Base-by-base conservation (phyloP, 2,797 vertebrate species). In the Hybognathus amarus region DNA sequence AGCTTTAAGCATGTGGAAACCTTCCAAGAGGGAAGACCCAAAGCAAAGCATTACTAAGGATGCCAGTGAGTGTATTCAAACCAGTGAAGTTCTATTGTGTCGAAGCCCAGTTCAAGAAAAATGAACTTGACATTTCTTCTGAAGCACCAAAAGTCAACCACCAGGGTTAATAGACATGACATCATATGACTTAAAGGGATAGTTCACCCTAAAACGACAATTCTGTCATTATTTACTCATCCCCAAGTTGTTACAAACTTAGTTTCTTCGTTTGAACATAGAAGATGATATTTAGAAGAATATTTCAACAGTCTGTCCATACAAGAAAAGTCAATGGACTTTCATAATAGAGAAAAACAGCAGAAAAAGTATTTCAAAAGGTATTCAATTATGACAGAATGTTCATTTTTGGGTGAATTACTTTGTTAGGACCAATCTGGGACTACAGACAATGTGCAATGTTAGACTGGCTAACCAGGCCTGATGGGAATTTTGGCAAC, bases 391-490 rank as follows among this genome's bases (percentile, higher is more conserved):
- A 20, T 27, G 12, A 27, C 17, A 73, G 18, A 52, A 74, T n/a
- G 33, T 22, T 52, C 2, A 22, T 73, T 36, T 30, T 66, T 27
- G 4, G 7, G n/a, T 76, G 36, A 56, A 50, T 45, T 74, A 38
- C 8, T 12, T 40, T 18, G 9, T 68, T 68, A 45, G 40, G 1
- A 12, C 12, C 56, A 74, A 22, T 20, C 69, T 73, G n/a, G 18
- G 5, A 74, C 27, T 66, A 52, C 30, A 63, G 27, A 63, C 20
- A 47, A 38, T 10, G 52, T 24, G 8, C 45, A 67, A n/a, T 9
- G 33, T 75, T 82, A 82, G n/a, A 66, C 71, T 66, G 30, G 79
- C 79, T 50, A 73, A 74, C 69, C 74, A 73, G 22, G 33, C n/a
- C n/a, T 66, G 47, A 54, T 80, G 38, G 67, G 22, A 79, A 63